These are phyloP conservation scores for Drymodes brunneopygia DNA, from an alignment of 2,113 vertebrate species.

Conservation along the genomic window DNA sequence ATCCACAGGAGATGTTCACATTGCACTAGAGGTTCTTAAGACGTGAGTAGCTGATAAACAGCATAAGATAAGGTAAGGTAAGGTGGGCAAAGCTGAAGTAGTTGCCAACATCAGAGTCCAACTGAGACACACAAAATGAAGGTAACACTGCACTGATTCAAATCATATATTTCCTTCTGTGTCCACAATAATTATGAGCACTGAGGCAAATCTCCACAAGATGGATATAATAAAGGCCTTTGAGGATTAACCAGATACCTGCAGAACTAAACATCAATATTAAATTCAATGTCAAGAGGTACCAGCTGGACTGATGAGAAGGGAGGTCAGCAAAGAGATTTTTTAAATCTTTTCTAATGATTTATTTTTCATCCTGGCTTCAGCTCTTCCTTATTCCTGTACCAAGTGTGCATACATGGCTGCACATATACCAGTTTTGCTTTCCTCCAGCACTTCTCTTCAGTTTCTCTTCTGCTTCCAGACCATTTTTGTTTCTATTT, in stretches of 20 bases:
- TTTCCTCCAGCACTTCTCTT: not conserved
- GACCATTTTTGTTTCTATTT: not conserved
- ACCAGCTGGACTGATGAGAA: not conserved
- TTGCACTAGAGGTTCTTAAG: not conserved
- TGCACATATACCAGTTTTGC: not conserved
- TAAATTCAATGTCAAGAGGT: not conserved
- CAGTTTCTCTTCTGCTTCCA: not conserved
- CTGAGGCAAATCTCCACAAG: not conserved
- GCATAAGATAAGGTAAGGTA: not conserved
- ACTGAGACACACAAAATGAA: not conserved
- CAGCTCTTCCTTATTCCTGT: not conserved
- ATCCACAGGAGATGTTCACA: not conserved
- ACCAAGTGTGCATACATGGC: not conserved
- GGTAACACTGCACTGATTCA: not conserved
- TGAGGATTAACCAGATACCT: not conserved
- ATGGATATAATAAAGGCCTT: not conserved
- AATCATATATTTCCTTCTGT: not conserved
- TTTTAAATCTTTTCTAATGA: not conserved
- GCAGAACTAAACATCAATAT: not conserved
- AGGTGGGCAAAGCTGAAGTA: not conserved
- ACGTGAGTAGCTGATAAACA: not conserved
- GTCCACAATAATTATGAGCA: not conserved
- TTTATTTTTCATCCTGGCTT: not conserved
- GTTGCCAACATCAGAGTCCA: not conserved
- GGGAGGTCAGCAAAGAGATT: not conserved